phyloP scores from a whole-genome alignment of 2,797 vertebrate genomes.

The Echiichthys vipera region DNA sequence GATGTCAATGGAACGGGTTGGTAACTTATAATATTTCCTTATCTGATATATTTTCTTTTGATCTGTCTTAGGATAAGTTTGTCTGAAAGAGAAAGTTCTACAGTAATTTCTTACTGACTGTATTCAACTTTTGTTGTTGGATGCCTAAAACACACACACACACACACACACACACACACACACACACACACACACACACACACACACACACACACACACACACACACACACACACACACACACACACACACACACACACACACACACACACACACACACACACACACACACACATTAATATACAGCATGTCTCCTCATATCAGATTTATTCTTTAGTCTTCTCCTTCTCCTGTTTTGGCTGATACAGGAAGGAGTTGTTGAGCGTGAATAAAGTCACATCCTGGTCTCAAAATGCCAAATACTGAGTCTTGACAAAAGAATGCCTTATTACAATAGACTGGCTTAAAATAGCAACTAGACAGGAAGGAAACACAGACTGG shows the following conservation, averaged over 20 bases:
- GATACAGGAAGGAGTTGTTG: conserved; percentile 39
- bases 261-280: too few relatives aligned
- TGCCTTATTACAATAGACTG: conserved; percentile 42
- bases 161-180: too few relatives aligned
- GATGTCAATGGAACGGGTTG: conserved; percentile 76
- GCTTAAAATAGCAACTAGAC: conserved; percentile 49
- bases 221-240: too few relatives aligned
- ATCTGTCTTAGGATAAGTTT: background rate
- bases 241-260: too few relatives aligned
- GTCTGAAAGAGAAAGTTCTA: background rate
- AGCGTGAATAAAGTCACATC: conserved; percentile 59
- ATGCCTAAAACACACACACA: background rate
- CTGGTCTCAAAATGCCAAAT: conserved; percentile 50
- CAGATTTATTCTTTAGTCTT: background rate
- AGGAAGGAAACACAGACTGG: background rate
- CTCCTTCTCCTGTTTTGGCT: conserved; percentile 15
- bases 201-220: too few relatives aligned
- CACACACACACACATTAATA: background rate
- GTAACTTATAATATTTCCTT: conserved; percentile 50
- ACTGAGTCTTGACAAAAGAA: conserved; percentile 19
- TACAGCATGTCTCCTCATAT: background rate
- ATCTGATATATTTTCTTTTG: background rate
- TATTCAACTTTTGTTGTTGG: background rate
- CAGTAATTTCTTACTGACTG: background rate
- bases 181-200: too few relatives aligned